Percentiles rank a stretch among this genome's conserved stretches.
phyloP scores from a whole-genome alignment of 2,888 invertebrate genomes.

The Drosophila ustulata region DNA sequence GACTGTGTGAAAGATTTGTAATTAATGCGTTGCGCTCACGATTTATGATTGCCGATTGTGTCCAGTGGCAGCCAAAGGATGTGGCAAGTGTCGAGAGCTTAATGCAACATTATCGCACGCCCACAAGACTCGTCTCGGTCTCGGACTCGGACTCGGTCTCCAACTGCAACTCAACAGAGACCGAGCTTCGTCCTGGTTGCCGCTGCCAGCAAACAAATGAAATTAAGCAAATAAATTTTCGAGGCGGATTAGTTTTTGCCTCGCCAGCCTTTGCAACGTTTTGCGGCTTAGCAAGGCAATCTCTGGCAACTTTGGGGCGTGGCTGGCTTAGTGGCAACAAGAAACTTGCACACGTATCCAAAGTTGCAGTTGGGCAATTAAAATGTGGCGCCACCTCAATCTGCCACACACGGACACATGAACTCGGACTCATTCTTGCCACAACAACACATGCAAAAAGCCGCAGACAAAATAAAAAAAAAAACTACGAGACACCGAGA shows the following conservation, averaged over 20 bases:
- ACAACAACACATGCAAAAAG: slow-evolving; percentile 47
- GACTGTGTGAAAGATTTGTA: slow-evolving; percentile 38
- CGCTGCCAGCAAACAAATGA: slow-evolving; percentile 66
- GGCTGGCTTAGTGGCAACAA: slow-evolving; percentile 48
- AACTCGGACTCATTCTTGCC: background rate
- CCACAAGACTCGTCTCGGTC: slow-evolving; percentile 43
- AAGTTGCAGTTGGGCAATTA: slow-evolving; percentile 47
- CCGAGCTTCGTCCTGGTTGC: slow-evolving; percentile 4
- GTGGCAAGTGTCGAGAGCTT: slow-evolving; percentile 62
- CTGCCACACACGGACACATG: slow-evolving; percentile 18
- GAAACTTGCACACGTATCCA: slow-evolving; percentile 49
- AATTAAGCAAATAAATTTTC: slow-evolving; percentile 80
- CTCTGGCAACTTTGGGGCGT: slow-evolving; percentile 48
- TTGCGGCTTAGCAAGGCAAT: slow-evolving; percentile 75
- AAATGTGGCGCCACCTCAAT: slow-evolving; percentile 57
- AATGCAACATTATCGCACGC: slow-evolving; percentile 71
- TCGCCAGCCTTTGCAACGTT: slow-evolving; percentile 33
- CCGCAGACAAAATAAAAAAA: slow-evolving; percentile 37
- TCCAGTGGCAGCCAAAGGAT: slow-evolving; percentile 21
- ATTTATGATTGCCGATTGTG: slow-evolving; percentile 57
- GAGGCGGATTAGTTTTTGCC: slow-evolving; percentile 67
- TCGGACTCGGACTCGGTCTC: background rate
- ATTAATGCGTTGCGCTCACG: slow-evolving; percentile 49
- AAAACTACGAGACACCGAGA: background rate
- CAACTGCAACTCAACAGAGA: background rate